phyloP scores from a whole-genome alignment of 2,113 vertebrate species.

The Trematomus loennbergii region DNA sequence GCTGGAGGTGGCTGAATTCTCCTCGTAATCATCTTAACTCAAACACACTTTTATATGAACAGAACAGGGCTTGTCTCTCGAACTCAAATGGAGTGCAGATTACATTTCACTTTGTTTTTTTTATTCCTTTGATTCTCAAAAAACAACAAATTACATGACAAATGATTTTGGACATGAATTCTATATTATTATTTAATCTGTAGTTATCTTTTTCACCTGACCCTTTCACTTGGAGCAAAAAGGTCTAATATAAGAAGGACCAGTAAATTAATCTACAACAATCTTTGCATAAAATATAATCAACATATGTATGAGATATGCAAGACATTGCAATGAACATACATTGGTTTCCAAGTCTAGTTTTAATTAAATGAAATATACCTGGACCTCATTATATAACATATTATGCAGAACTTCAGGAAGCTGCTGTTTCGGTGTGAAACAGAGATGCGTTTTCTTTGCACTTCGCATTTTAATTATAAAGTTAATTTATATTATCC shows the following conservation, averaged over 20 bases:
- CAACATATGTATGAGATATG: background rate
- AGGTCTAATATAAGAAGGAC: background rate
- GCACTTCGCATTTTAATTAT: no score
- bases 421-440: no score
- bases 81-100: no score
- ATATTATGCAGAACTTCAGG: no score
- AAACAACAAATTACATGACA: no score
- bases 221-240: background rate
- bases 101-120: background rate
- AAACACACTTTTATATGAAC: constrained; percentile 16
- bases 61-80: background rate
- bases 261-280: background rate
- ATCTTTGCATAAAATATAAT: background rate
- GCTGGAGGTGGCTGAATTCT: constrained; percentile 51
- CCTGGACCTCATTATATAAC: no score
- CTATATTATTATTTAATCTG: background rate
- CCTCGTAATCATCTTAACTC: constrained; percentile 52
- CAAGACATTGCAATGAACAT: background rate
- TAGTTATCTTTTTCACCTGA: background rate
- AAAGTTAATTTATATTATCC: background rate
- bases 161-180: background rate
- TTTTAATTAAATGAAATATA: no score
- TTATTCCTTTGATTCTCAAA: background rate
- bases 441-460: no score
- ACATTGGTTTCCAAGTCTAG: background rate